A percentile compares a stretch with the other conserved stretches of the same genome.
These are phyloP conservation scores for Oligia fasciuncula DNA, from an alignment of 2,888 invertebrate genomes.

Conservation along the genomic window DNA sequence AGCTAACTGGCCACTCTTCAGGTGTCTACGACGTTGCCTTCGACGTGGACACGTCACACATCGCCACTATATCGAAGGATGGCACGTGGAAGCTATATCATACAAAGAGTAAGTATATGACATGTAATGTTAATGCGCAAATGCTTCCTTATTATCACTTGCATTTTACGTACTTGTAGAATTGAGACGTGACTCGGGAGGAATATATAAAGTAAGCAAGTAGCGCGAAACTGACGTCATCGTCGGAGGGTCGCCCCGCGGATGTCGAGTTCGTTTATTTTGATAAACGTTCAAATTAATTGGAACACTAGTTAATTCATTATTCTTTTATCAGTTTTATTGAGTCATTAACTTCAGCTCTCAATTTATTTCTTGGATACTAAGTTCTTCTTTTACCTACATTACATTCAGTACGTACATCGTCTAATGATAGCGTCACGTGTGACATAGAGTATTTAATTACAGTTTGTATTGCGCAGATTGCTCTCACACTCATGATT, in stretches of 20 bases:
- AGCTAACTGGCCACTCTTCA: slow-evolving; percentile 94
- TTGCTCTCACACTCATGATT: slow-evolving; percentile 42
- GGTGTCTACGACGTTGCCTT: slow-evolving; percentile 95
- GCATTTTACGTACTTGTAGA: slow-evolving; percentile 63
- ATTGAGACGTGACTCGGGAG: slow-evolving; percentile 63
- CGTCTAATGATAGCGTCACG: slow-evolving; percentile 25
- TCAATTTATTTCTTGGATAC: slow-evolving; percentile 33
- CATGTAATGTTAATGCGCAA: slow-evolving; percentile 72
- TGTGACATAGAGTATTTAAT: slow-evolving; percentile 46
- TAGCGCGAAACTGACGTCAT: slow-evolving; percentile 55
- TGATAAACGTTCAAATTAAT: slow-evolving; percentile 49
- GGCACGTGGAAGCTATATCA: slow-evolving; percentile 96
- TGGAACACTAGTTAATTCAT: slow-evolving; percentile 47
- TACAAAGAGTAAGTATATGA: slow-evolving; percentile 92
- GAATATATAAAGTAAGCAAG: slow-evolving; percentile 45
- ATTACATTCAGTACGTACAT: slow-evolving; percentile 9
- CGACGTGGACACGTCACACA: slow-evolving; percentile 94
- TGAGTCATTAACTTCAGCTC: slow-evolving; percentile 42
- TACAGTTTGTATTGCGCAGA: slow-evolving; percentile 58
- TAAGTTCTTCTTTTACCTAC: slow-evolving; percentile 16
- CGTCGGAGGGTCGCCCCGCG: slow-evolving; percentile 29
- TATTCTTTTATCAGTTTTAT: slow-evolving; percentile 57
- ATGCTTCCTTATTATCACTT: slow-evolving; percentile 70
- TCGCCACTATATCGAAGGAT: slow-evolving; percentile 96
- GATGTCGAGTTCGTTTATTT: slow-evolving; percentile 39